These are phyloP conservation scores for Blastomussa wellsi DNA, from an alignment of 92 coral and sea anemone genomes.

Conservation along the genomic window DNA sequence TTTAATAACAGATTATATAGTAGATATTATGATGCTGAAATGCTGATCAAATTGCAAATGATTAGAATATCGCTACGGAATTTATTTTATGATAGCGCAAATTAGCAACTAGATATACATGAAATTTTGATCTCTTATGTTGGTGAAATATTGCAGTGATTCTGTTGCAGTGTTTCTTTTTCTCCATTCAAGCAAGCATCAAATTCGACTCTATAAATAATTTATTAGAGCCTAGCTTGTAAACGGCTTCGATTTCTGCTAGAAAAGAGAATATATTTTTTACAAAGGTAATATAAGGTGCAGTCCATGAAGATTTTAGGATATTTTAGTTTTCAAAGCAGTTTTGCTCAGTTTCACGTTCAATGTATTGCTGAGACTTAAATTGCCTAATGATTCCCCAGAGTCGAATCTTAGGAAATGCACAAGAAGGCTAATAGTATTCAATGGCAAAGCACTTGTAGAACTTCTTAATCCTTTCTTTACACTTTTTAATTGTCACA, in stretches of 20 bases:
- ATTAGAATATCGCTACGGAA: not conserved
- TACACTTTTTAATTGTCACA: not conserved
- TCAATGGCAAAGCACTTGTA: not conserved
- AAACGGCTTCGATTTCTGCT: not conserved
- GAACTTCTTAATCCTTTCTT: not conserved
- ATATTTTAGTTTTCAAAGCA: conserved; percentile 18
- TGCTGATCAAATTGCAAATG: not conserved
- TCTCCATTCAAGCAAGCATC: not conserved
- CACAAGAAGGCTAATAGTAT: not conserved
- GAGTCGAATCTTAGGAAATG: not conserved
- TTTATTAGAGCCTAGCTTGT: conserved; percentile 9
- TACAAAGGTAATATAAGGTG: conserved; percentile 1
- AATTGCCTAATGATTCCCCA: not conserved
- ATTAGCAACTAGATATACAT: not conserved
- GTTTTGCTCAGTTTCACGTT: not conserved
- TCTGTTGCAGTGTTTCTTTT: not conserved
- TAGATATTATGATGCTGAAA: conserved; percentile 4
- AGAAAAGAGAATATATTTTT: conserved; percentile 39
- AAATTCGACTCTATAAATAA: not conserved
- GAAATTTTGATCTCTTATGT: not conserved
- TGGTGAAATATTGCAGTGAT: conserved; percentile 6
- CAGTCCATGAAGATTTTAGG: not conserved
- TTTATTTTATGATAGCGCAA: conserved; percentile 2
- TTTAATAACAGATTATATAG: not conserved
- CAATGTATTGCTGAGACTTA: conserved; percentile 9